Conservation (phyloP, 1,140 invertebrate species). For the Drosophila mauritiana region DNA sequence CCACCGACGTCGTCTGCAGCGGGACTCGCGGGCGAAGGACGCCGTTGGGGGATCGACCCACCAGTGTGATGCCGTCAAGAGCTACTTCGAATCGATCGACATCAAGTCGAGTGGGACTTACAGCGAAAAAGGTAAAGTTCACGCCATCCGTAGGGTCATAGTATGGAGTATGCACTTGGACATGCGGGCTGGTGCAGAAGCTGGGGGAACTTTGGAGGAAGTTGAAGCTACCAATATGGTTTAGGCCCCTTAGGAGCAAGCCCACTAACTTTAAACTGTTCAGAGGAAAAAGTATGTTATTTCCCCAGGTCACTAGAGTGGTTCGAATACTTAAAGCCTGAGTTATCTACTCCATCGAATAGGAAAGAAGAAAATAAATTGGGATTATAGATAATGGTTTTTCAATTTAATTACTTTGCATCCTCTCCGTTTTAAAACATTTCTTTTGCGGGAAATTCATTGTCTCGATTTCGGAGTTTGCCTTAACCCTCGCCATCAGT, state of each 20-base stretch:
- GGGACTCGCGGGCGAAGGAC: constrained; percentile 77
- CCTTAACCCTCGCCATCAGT: constrained; percentile 1
- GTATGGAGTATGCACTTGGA: not conserved
- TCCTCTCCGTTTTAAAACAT: not conserved
- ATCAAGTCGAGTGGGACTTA: constrained; percentile 70
- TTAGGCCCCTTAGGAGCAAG: not conserved
- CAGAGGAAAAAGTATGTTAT: not conserved
- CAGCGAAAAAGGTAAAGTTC: constrained; percentile 75
- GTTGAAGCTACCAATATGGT: not conserved
- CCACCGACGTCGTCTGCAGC: constrained; percentile 73
- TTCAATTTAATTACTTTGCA: no score
- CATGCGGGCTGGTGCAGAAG: not conserved
- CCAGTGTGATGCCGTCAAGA: constrained; percentile 72
- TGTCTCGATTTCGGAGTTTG: not conserved
- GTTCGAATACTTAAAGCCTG: no score
- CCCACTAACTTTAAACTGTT: no score
- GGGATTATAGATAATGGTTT: no score
- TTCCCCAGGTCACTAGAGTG: no score
- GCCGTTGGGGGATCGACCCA: constrained; percentile 51
- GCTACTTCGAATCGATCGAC: constrained; percentile 80
- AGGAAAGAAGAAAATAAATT: no score
- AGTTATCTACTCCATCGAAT: no score
- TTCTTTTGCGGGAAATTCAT: not conserved
- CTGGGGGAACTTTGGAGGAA: not conserved
- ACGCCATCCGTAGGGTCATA: not conserved